A percentile compares a stretch with the other conserved stretches of the same genome.
phyloP scores from a whole-genome alignment of 2,888 invertebrate genomes.

The Drosophila algonquin region DNA sequence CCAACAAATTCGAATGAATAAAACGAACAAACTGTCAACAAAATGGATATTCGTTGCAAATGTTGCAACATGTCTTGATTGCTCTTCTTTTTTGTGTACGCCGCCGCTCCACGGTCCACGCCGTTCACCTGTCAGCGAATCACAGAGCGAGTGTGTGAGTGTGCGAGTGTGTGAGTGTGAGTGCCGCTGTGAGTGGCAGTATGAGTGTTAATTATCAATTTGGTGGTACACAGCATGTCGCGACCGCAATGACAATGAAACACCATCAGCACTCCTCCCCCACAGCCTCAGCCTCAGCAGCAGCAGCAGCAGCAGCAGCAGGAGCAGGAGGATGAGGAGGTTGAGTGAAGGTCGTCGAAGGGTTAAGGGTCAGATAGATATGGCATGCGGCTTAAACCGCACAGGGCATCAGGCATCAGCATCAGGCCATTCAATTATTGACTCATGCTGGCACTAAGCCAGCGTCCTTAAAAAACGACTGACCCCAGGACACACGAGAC shows the following conservation, averaged over 20 bases:
- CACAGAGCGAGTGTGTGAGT: constrained; percentile 24
- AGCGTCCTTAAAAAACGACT: constrained; percentile 18
- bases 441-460: constrained; percentile 81
- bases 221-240: constrained; percentile 77
- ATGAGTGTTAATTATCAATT: constrained; percentile 77
- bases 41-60: constrained; percentile 69
- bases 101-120: neutral
- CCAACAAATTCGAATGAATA: constrained; percentile 13
- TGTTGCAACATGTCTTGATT: constrained; percentile 44
- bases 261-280: constrained; percentile 59
- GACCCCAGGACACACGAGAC: constrained; percentile 9
- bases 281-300: neutral
- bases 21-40: constrained; percentile 70
- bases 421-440: constrained; percentile 72
- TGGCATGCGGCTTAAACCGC: constrained; percentile 67
- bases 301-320: neutral
- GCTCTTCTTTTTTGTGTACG: neutral
- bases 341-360: constrained; percentile 13
- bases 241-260: constrained; percentile 80
- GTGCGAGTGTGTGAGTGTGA: constrained; percentile 49
- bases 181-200: constrained; percentile 24
- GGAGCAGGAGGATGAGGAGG: neutral
- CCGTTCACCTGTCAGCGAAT: constrained; percentile 29
- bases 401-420: constrained; percentile 7
- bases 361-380: constrained; percentile 41